phyloP scores from a whole-genome alignment of 2,797 vertebrate genomes.

The Rhabdophis nuchalis region DNA sequence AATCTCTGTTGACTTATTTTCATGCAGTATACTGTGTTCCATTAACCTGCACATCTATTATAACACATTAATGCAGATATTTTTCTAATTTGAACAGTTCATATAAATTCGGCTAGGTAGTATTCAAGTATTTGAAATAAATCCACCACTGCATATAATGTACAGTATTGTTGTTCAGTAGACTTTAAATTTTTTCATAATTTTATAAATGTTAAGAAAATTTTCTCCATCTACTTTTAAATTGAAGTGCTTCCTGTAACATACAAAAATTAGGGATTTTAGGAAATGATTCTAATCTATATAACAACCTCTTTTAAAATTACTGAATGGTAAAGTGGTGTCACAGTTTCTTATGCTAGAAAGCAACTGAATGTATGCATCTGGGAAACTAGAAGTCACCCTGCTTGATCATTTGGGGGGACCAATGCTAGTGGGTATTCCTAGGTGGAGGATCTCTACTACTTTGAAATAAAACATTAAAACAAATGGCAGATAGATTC shows the following conservation, averaged over 20 bases:
- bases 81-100: neutral
- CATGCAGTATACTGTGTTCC: neutral
- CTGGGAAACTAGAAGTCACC: neutral
- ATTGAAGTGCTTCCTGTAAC: neutral
- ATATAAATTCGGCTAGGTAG: neutral
- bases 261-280: neutral
- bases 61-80: neutral
- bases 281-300: neutral
- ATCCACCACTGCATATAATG: neutral
- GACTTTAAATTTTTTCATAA: neutral
- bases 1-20: neutral
- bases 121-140: neutral
- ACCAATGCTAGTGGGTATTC: neutral
- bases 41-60: neutral
- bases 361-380: neutral
- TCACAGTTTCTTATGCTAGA: neutral
- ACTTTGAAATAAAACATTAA: neutral
- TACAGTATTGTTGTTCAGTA: neutral
- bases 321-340: neutral
- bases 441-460: neutral
- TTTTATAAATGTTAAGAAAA: conserved; percentile 3
- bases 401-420: neutral
- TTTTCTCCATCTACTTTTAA: neutral
- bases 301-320: conserved; percentile 21
- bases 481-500: neutral